Base-by-base conservation (phyloP, 2,888 invertebrate species). In the Lasioglossum lativentre region DNA sequence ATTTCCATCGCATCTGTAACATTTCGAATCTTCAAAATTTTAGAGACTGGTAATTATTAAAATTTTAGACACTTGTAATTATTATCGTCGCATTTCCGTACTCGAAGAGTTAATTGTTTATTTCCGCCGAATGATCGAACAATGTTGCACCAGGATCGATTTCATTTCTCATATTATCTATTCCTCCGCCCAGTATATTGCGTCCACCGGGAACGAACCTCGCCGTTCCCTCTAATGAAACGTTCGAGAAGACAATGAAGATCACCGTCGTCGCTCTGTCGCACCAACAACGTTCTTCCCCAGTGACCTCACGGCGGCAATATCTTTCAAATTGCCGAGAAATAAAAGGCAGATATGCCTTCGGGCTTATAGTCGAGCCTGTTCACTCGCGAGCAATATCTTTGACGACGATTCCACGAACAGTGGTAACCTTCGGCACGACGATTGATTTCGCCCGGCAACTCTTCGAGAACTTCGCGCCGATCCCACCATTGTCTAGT, bases 301-400 rank as follows among this genome's bases (percentile, higher is more conserved):
- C 38, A 38, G 38, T 23, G 38, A n/a, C 38, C 38, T 38, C 34
- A 10, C 38, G 23, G 19, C 68, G 12, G 38, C 68, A 68, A 68
- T 68, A 68, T 68, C 38, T 68, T 68, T 68, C 68, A 14, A 68
- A 68, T 68, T 68, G 38, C 68, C 12, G 4, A 10, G 68, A 40
- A 68, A 68, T 68, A 68, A 68, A 68, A 12, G 68, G 12, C 68
- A 34, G 38, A 68, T 68, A 40, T 38, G 38, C 38, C 38, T 4
- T 23, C 38, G 12, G 23, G 34, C 23, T 68, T 68, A 68, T 68
- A 68, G 38, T 68, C n/a, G 38, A 38, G 68, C n/a, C 23, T 68
- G 38, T 68, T 38, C 38, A 34, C 38, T 59, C 68, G 68, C 38
- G 68, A 23, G 68, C 68, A 68, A 68, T 68, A 68, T 68, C 38